phyloP scores from a whole-genome alignment of 2,113 vertebrate genomes.

The Xenopus tropicalis region UCB_Xtro_10.0 CM004449.2:38985501-38986000 shows the following conservation, averaged over 20 bases:
- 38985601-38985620: no score
- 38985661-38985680: neutral
- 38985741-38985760: constrained; percentile 34
- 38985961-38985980: constrained; percentile 35
- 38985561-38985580: no score
- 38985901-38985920: constrained; percentile 36
- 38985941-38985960: constrained; percentile 41
- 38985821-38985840: constrained; percentile 17
- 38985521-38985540: no score
- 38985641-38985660: neutral
- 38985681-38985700: neutral
- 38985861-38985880: constrained; percentile 27
- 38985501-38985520: no score
- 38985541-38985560: no score
- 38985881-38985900: constrained; percentile 39
- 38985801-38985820: constrained; percentile 13
- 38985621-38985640: no score
- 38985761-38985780: constrained; percentile 23
- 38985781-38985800: constrained; percentile 20
- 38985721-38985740: constrained; percentile 9
- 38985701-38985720: constrained; percentile 12
- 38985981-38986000: constrained; percentile 37
- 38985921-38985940: constrained; percentile 45
- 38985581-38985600: no score
- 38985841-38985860: constrained; percentile 35